Percentiles rank a stretch among this genome's conserved stretches.
These are phyloP conservation scores for Apodemia duryi DNA, from an alignment of 2,888 invertebrate species.

Conservation along the genomic window DNA sequence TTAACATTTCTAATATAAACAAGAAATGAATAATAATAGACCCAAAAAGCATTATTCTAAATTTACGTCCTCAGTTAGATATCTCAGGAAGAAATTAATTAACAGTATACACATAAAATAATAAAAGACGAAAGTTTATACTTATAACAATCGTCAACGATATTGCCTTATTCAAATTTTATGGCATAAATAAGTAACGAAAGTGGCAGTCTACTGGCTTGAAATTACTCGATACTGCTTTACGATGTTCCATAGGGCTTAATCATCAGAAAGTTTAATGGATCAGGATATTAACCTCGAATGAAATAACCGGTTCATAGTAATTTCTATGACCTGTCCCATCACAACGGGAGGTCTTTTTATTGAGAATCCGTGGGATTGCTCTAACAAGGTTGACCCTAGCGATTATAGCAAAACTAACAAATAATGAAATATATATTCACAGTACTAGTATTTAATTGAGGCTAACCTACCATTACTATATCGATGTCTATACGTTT, in stretches of 20 bases:
- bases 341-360: constrained; percentile 56
- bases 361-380: constrained; percentile 47
- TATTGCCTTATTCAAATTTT: constrained; percentile 29
- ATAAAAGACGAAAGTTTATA: constrained; percentile 19
- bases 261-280: constrained; percentile 55
- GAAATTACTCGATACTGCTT: constrained; percentile 29
- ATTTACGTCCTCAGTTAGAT: not conserved
- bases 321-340: constrained; percentile 46
- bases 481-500: too few relatives aligned
- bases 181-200: constrained; percentile 26
- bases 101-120: constrained; percentile 4
- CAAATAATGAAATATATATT: not conserved
- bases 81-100: not conserved
- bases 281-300: constrained; percentile 51
- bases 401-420: constrained; percentile 17
- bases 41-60: not conserved
- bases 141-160: constrained; percentile 27
- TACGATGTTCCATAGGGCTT: constrained; percentile 31
- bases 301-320: constrained; percentile 42
- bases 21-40: too few relatives aligned
- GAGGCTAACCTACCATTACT: too few relatives aligned
- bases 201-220: constrained; percentile 28
- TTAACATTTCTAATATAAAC: too few relatives aligned
- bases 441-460: not conserved
- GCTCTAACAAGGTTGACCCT: constrained; percentile 30